Evolutionary conservation across 2,113 vertebrate species (phyloP).

Genomic region (Nesoenas mayeri): DNA sequence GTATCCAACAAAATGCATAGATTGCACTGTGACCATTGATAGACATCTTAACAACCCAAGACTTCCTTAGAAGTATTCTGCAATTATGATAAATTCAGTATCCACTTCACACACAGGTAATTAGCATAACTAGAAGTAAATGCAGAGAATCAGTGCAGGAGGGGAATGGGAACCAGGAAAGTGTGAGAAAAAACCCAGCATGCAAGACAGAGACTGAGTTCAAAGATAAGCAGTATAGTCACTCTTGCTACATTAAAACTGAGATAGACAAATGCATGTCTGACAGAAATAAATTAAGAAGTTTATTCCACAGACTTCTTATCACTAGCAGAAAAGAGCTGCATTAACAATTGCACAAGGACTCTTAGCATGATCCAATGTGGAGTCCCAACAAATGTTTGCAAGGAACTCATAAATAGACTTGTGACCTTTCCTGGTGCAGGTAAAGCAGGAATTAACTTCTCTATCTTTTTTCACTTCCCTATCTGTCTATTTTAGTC

Average conservation of each 20-base stretch:
- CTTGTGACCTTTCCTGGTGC: background rate
- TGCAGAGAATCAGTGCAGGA: background rate
- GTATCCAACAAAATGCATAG: background rate
- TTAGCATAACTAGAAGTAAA: background rate
- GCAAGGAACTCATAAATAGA: background rate
- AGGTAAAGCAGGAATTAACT: background rate
- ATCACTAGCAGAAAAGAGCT: background rate
- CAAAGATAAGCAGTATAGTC: background rate
- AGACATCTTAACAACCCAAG: background rate
- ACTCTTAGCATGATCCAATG: background rate
- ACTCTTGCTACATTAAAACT: background rate
- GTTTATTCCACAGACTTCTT: background rate
- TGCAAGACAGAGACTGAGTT: background rate
- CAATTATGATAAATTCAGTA: background rate
- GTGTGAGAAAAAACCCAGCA: background rate
- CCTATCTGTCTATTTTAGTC: background rate
- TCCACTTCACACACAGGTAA: background rate
- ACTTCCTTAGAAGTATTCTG: background rate
- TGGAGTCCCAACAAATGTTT: background rate
- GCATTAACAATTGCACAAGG: background rate
- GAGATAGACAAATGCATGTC: background rate
- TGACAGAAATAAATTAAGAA: background rate
- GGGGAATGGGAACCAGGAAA: background rate
- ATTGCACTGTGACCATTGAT: background rate
- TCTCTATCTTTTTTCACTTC: background rate